These are phyloP conservation scores for Himalopsyche anomala DNA, from an alignment of 2,888 invertebrate species.

Conservation along the genomic window DNA sequence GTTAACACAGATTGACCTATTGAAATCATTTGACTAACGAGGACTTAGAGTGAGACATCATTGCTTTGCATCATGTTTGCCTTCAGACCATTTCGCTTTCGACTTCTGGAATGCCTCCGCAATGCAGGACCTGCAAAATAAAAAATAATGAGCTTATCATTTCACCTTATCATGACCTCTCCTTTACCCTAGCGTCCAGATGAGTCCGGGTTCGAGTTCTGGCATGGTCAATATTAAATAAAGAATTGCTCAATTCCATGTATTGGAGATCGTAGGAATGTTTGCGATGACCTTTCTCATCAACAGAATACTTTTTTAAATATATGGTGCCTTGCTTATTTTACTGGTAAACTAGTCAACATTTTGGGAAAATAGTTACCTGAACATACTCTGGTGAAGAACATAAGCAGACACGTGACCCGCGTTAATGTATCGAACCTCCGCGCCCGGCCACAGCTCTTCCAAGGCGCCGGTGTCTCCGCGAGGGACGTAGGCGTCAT, in stretches of 20 bases:
- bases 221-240: no score
- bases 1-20: conserved; percentile 38
- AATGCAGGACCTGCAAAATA: conserved; percentile 82
- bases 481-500: conserved; percentile 94
- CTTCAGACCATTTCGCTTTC: conserved; percentile 73
- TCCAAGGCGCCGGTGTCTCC: conserved; percentile 88
- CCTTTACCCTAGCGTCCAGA: no score
- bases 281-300: no score
- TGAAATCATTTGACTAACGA: background rate
- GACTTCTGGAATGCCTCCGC: conserved; percentile 86
- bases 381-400: conserved; percentile 90
- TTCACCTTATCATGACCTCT: no score
- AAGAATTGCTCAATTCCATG: no score
- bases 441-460: conserved; percentile 95
- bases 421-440: conserved; percentile 90
- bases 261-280: no score
- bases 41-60: conserved; percentile 18
- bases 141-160: conserved; percentile 42
- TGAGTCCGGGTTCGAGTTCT: no score
- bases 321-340: no score
- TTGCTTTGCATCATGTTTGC: conserved; percentile 41
- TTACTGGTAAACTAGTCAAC: background rate
- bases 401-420: conserved; percentile 95
- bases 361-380: conserved; percentile 76
- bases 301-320: no score